Conservation (phyloP, 2,113 vertebrate species). For the Hirundichthys speculiger region DNA sequence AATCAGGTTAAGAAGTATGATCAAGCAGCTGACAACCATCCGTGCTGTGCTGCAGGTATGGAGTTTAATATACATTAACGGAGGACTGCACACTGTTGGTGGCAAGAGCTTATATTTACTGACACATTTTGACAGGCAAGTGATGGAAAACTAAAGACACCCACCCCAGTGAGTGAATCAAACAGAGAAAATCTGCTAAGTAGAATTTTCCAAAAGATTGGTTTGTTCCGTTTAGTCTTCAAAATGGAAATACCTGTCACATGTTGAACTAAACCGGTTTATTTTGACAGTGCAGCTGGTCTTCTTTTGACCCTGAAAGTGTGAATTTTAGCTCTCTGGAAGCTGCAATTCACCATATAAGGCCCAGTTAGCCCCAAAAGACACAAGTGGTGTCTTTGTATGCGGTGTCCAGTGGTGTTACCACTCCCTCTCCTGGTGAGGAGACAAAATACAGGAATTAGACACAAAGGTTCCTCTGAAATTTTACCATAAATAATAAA, state of each 20-base stretch:
- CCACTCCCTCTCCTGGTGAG: constrained; percentile 59
- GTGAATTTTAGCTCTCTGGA: constrained; percentile 16
- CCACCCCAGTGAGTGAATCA: background rate
- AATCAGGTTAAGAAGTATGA: constrained; percentile 36
- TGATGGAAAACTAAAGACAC: constrained; percentile 12
- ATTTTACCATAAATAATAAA: constrained; percentile 20
- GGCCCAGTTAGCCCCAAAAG: constrained; percentile 10
- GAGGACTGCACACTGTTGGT: background rate
- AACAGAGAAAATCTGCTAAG: constrained; percentile 11
- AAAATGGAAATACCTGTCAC: constrained; percentile 52
- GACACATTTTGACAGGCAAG: constrained; percentile 29
- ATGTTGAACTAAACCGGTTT: constrained; percentile 25
- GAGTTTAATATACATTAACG: background rate
- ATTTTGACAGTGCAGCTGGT: constrained; percentile 27
- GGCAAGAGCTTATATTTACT: constrained; percentile 6
- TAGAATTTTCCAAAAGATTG: constrained; percentile 38
- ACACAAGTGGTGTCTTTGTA: constrained; percentile 33
- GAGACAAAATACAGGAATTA: constrained; percentile 30
- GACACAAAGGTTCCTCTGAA: background rate
- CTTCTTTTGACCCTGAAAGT: constrained; percentile 18
- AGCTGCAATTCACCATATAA: constrained; percentile 22
- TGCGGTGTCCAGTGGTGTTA: constrained; percentile 35
- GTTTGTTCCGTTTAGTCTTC: constrained; percentile 21
- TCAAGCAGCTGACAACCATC: constrained; percentile 26
- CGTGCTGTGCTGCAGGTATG: constrained; percentile 25